Evolutionary conservation across 2,113 vertebrate genomes (phyloP).

Genomic region (Malurus melanocephalus): DNA sequence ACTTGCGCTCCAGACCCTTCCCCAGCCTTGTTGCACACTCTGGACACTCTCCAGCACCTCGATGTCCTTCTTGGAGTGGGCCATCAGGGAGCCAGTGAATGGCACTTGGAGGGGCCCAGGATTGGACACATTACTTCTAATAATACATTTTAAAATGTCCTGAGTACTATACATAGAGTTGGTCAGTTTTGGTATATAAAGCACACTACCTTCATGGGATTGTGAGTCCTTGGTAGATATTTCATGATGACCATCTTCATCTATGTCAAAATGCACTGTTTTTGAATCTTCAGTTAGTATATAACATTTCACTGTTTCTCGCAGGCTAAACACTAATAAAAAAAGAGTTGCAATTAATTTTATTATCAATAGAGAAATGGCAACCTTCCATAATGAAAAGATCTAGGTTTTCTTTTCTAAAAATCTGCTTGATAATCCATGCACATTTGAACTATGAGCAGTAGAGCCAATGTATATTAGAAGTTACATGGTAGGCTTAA

Average conservation of each 20-base stretch:
- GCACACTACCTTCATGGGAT: conserved; percentile 8
- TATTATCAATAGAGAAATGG: not conserved
- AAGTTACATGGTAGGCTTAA: not conserved
- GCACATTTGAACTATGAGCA: not conserved
- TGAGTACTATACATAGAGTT: not conserved
- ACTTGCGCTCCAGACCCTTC: not conserved
- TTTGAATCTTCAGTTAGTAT: conserved; percentile 58
- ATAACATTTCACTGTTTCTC: conserved; percentile 37
- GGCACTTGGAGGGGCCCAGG: not conserved
- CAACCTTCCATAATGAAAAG: not conserved
- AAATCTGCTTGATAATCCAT: not conserved
- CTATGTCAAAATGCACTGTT: conserved; percentile 59
- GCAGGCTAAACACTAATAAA: not conserved
- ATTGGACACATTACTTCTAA: not conserved
- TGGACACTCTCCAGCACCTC: fast-evolving
- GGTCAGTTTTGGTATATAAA: not conserved
- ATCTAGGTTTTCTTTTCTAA: not conserved
- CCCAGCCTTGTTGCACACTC: fast-evolving
- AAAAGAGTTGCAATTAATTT: not conserved
- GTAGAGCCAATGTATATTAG: not conserved
- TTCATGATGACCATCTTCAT: conserved; percentile 47
- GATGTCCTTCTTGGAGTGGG: not conserved
- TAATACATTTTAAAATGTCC: not conserved
- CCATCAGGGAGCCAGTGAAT: too few species aligned
- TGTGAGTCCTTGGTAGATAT: conserved; percentile 58